A percentile compares a stretch with the other conserved stretches of the same genome.
Conservation (phyloP, 2,888 invertebrate genomes). For the Drosophila cognata region DNA sequence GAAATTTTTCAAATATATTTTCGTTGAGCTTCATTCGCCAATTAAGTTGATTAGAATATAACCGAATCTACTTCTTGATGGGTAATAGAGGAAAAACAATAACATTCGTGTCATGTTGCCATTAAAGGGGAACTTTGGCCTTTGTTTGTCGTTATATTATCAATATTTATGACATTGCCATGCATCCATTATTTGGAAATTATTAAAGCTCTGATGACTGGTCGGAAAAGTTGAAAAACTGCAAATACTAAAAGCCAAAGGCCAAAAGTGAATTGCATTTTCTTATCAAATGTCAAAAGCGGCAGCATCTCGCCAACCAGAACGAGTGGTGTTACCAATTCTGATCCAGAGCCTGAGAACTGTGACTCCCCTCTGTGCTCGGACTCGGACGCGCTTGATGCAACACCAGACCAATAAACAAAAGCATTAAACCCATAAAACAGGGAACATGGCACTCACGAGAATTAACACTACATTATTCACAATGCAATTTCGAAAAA, state of each 20-base stretch:
- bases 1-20: neutral
- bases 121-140: constrained; percentile 46
- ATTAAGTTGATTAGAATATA: neutral
- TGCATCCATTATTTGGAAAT: constrained; percentile 53
- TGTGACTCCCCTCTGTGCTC: neutral
- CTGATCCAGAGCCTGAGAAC: neutral
- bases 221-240: neutral
- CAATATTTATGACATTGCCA: constrained; percentile 62
- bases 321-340: neutral
- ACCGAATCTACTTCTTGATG: neutral
- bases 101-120: constrained; percentile 56
- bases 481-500: constrained; percentile 79
- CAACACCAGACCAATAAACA: constrained; percentile 79
- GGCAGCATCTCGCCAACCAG: constrained; percentile 1
- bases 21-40: neutral
- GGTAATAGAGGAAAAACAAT: neutral
- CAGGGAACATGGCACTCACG: constrained; percentile 81
- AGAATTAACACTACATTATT: constrained; percentile 83
- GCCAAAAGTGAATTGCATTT: constrained; percentile 59
- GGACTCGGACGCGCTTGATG: constrained; percentile 46
- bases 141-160: constrained; percentile 28
- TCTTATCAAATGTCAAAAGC: constrained; percentile 74
- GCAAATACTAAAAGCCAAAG: constrained; percentile 26
- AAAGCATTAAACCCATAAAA: constrained; percentile 82
- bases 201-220: constrained; percentile 31